Evolutionary conservation across 2,888 invertebrate genomes (phyloP).

Genomic region (Itoplectis maculator): DNA sequence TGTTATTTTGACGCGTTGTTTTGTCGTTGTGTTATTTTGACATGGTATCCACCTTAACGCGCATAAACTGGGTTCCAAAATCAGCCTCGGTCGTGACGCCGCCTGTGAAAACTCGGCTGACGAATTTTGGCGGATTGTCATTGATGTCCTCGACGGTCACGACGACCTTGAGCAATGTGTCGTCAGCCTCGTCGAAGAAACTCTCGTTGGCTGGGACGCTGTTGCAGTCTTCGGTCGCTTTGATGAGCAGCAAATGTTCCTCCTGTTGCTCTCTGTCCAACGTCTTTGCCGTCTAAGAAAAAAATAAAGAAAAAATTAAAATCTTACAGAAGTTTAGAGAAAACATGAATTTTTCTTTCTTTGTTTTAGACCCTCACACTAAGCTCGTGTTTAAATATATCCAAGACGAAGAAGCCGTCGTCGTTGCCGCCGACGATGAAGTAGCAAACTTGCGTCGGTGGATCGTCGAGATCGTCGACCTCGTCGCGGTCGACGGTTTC

Average conservation of each 20-base stretch:
- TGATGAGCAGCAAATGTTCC: constrained; percentile 89
- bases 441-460: constrained; percentile 95
- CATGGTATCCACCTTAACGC: constrained; percentile 88
- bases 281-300: constrained; percentile 86
- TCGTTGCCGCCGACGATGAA: constrained; percentile 95
- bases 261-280: constrained; percentile 91
- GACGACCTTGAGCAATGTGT: constrained; percentile 89
- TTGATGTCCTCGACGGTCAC: constrained; percentile 93
- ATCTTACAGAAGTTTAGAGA: neutral
- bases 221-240: constrained; percentile 94
- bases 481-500: constrained; percentile 95
- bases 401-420: constrained; percentile 89
- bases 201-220: constrained; percentile 86
- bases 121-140: constrained; percentile 95
- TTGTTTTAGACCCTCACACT: constrained; percentile 85
- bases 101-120: constrained; percentile 93
- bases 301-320: constrained; percentile 16
- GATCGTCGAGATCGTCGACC: constrained; percentile 93
- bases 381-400: constrained; percentile 90
- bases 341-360: neutral
- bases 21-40: no score
- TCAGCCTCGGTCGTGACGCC: constrained; percentile 97
- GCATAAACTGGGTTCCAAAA: constrained; percentile 95
- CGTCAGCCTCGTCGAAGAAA: constrained; percentile 87
- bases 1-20: no score